Evolutionary conservation across 2,113 vertebrate species (phyloP).

Genomic region (Electrona antarctica): DNA sequence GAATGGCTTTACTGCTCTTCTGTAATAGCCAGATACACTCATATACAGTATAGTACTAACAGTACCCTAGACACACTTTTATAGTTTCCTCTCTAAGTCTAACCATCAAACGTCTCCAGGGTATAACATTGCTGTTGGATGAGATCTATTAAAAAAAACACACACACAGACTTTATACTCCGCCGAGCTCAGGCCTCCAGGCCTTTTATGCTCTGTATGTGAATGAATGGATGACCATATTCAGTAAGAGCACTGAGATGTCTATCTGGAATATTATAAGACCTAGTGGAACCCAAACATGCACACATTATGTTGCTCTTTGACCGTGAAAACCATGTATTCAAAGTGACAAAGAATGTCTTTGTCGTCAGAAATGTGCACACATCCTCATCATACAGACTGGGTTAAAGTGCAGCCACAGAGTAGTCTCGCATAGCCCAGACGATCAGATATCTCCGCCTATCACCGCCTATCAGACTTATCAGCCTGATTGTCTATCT

Average conservation of each 20-base stretch:
- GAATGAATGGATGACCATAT: slow-evolving; percentile 43
- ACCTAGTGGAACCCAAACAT: slow-evolving; percentile 19
- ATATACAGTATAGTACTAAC: no score
- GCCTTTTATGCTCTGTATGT: slow-evolving; percentile 51
- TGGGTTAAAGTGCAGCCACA: no score
- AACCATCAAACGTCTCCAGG: not conserved
- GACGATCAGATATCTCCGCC: no score
- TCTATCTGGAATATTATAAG: slow-evolving; percentile 23
- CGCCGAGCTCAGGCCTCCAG: slow-evolving; percentile 21
- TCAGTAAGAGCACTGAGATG: slow-evolving; percentile 35
- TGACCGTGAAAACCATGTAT: slow-evolving; percentile 23
- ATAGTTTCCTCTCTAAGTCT: not conserved
- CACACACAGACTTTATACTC: not conserved
- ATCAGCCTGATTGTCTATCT: no score
- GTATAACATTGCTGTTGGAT: no score
- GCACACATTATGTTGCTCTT: slow-evolving; percentile 20
- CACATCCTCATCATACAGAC: not conserved
- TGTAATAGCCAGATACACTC: no score
- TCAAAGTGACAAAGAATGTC: slow-evolving; percentile 15
- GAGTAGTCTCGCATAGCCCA: no score
- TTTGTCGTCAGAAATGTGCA: not conserved
- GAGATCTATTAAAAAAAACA: not conserved
- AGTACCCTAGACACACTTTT: no score
- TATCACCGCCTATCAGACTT: no score
- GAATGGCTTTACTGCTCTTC: no score